Percentiles rank a stretch among this genome's conserved stretches.
Conservation (phyloP, 2,888 invertebrate genomes). For the Chymomyza fuscimana region DNA sequence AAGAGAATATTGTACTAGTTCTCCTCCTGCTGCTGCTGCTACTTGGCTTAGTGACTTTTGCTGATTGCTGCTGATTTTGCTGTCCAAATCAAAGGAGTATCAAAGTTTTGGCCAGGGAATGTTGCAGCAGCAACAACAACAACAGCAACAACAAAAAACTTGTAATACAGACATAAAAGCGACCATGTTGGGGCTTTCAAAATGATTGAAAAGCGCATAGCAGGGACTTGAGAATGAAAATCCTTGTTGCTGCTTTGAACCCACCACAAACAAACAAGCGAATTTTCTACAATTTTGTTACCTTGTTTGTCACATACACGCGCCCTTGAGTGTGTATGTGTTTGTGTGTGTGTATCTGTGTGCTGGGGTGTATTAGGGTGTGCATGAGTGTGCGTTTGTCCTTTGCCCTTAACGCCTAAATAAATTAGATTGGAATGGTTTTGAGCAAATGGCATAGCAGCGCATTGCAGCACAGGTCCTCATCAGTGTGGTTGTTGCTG, state of each 20-base stretch:
- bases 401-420: constrained; percentile 31
- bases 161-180: constrained; percentile 6
- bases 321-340: not conserved
- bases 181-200: constrained; percentile 15
- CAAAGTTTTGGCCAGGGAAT: not conserved
- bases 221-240: not conserved
- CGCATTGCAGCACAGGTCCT: constrained; percentile 23
- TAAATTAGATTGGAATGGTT: constrained; percentile 34
- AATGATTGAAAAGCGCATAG: constrained; percentile 45
- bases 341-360: constrained; percentile 3
- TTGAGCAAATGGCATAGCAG: constrained; percentile 10
- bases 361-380: not conserved
- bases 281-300: not conserved
- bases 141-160: constrained; percentile 6
- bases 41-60: constrained; percentile 15
- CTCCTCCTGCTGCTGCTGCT: not conserved
- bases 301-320: constrained; percentile 16
- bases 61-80: constrained; percentile 48
- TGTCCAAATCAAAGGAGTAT: constrained; percentile 36
- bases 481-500: constrained; percentile 15
- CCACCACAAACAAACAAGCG: constrained; percentile 8
- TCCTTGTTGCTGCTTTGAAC: constrained; percentile 10
- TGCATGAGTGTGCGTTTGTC: not conserved
- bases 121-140: constrained; percentile 8
- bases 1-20: constrained; percentile 16